Base-by-base conservation (phyloP, 2,113 vertebrate species). In the Butorides virescens region DNA sequence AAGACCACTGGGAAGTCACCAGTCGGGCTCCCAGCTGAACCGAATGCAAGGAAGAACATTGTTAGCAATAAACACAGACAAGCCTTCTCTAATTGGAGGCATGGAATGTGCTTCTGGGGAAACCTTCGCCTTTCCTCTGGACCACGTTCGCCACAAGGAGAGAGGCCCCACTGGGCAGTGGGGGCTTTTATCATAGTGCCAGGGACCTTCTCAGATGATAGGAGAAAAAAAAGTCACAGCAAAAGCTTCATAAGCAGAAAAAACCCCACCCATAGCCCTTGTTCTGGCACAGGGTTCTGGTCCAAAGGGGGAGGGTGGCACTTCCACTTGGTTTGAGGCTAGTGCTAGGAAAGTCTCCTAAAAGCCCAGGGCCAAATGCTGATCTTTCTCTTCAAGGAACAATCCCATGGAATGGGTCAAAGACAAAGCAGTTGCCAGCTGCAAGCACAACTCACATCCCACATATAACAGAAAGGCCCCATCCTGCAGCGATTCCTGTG, bases 111-210 rank as follows among this genome's bases (percentile, higher is more conserved):
- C 55, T 77, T n/a, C 61, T 56, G 20, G 27, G 19, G 73, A 89
- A 95, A 56, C 42, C 37, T 81, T 70, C 16, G 12, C 44, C 44
- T 77, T 77, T 58, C 32, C 58, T 82, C 74, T 82, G 75, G 88
- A 71, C 53, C 70, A 63, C 0, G 0, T 32, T 74, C 37, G 74
- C 25, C 66, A 75, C 0, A 12, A 92, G 22, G 37, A 81, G n/a
- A 81, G 29, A 15, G 47, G 39, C 5, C 6, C 15, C 44, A 39
- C 44, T 46, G 39, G 58, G 34, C 61, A 86, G 29, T 15, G 39
- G 23, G 62, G 50, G 15, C 13, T 80, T 93, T 71, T 53, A 77
- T 27, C 39, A 9, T 13, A 39, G n/a, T 61, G 36, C 20, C 67
- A 86, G 21, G 36, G 20, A 46, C 27, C 18, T 82, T 49, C 36